A percentile compares a stretch with the other conserved stretches of the same genome.
These are phyloP conservation scores for Zaprionus africanus DNA, from an alignment of 1,140 invertebrate genomes.

Conservation along the genomic window DNA sequence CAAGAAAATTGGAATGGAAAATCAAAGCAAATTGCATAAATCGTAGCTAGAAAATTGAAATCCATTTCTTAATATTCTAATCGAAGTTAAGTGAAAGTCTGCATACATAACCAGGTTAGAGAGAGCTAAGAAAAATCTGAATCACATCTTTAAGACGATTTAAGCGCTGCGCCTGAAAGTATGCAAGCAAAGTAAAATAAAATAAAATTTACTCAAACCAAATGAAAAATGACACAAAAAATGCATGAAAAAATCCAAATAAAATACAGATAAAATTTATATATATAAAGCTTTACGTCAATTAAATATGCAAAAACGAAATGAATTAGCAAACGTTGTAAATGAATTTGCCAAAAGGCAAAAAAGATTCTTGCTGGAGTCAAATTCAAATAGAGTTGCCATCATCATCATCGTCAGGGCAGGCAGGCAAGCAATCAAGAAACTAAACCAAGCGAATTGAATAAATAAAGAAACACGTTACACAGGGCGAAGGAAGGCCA, in stretches of 20 bases:
- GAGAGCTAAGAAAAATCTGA: not conserved
- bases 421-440: constrained; percentile 67
- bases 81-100: constrained; percentile 6
- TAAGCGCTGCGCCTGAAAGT: constrained; percentile 54
- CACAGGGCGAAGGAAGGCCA: constrained; percentile 21
- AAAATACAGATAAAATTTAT: not conserved
- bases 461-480: constrained; percentile 76
- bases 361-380: constrained; percentile 16
- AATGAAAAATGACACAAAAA: constrained; percentile 11
- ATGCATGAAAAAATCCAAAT: constrained; percentile 3
- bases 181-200: constrained; percentile 33
- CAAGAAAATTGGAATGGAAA: not conserved
- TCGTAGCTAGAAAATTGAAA: not conserved
- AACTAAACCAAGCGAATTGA: constrained; percentile 81
- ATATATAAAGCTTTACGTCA: not conserved
- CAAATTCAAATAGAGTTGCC: not conserved
- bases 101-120: not conserved
- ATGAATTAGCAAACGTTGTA: constrained; percentile 46
- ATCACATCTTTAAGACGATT: not conserved
- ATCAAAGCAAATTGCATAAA: constrained; percentile 1
- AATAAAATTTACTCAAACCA: constrained; percentile 3
- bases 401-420: not conserved
- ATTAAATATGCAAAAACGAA: constrained; percentile 31
- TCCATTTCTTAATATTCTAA: not conserved
- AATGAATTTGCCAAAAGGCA: constrained; percentile 37